Base-by-base conservation (phyloP, 1,140 invertebrate genomes). In the Eriocheir sinensis region DNA sequence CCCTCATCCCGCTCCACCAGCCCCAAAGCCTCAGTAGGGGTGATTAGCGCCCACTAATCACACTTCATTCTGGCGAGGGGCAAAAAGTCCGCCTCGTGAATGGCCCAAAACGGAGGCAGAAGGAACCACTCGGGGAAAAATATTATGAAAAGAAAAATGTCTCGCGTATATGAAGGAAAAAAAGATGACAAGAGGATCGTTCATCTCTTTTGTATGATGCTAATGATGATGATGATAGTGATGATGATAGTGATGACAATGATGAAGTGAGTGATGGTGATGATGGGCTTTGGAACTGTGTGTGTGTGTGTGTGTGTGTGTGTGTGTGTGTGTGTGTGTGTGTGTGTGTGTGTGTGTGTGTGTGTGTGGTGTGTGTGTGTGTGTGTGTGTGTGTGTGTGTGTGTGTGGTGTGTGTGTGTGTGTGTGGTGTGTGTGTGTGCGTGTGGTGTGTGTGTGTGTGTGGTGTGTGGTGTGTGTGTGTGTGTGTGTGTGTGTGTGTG, bases 251-350 rank as follows among this genome's bases (percentile, higher is more conserved):
- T n/a, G n/a, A n/a, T n/a, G n/a, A n/a, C n/a, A n/a, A n/a, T n/a
- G n/a, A n/a, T n/a, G n/a, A n/a, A n/a, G n/a, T n/a, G n/a, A n/a
- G n/a, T n/a, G n/a, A n/a, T n/a, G n/a, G n/a, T n/a, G n/a, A n/a
- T n/a, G n/a, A n/a, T n/a, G n/a, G n/a, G n/a, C n/a, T n/a, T n/a
- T 60, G 17, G 17, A n/a, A 4, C 6, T 72, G 60, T 72, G 60
- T 72, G 60, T 72, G 60, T 72, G 60, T 72, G 60, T 72, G 60
- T 72, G 60, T 72, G 60, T 72, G 60, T 72, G 60, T 72, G 60
- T 72, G 60, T 72, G 60, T 72, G 60, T 72, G 60, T 72, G 60
- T 72, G 60, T 72, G 60, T 72, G 60, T 72, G 60, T 72, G 53
- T 72, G 53, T 72, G 53, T 72, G 53, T 72, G 53, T 72, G 8